Base-by-base conservation (phyloP, 2,113 vertebrate species). In the Gnathonemus echidnorhynchus region DNA sequence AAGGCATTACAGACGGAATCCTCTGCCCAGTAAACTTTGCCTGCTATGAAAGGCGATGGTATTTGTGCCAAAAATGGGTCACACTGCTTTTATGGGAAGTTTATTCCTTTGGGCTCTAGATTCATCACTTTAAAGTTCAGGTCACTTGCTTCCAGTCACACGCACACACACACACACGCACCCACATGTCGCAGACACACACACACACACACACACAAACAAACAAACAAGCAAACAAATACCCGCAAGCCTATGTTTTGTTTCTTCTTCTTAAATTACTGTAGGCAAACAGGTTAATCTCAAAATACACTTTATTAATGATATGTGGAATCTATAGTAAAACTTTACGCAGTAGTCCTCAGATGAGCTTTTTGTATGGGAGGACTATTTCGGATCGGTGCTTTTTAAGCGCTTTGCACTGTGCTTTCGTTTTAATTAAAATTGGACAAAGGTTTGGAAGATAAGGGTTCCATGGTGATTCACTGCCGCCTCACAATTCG, bases 71-170 rank as follows among this genome's bases (percentile, higher is more conserved):
- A 93, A 95, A 94, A 93, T 91, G 91, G 91, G 92, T 91, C 89
- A 92, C 92, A 92, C 91, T 90, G 93, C 95, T 95, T 95, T 96
- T 94, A 93, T 93, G 92, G 93, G 92, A 92, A 95, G 94, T 95
- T 96, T 94, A 95, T 94, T 91, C 95, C 95, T 92, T 92, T 9
- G 95, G 94, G 95, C 94, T 93, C 92, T 89, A 91, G 93, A 94
- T 93, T 92, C 93, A 95, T 95, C 94, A 93, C 95, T 94, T 95
- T 95, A 93, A 94, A 94, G 94, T 95, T 94, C 93, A 95, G 94
- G 95, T 95, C 95, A 95, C 94, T 92, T 92, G 56, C 56, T 87
- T 83, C 86, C 88, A 74, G 24, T 35, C 11, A 56, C 45, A 24
- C 45, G 17, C 77, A 35, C 17, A 2, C 62, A 90, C 21, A 27